Base-by-base conservation (phyloP, 1,140 invertebrate genomes). In the Drosophila punjabiensis region DNA sequence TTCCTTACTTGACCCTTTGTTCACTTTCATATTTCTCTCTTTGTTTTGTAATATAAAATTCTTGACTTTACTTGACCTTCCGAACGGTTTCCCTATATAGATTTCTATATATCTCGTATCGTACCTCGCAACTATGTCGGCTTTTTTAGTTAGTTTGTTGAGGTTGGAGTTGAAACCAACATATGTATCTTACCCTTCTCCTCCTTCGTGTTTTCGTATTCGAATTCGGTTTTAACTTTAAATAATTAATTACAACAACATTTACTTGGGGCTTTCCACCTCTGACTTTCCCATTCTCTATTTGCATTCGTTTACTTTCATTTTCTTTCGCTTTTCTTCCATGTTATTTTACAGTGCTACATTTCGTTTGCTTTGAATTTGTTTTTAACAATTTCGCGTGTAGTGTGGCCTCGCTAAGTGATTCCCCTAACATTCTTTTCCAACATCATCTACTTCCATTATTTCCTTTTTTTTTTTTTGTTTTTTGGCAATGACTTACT, bases 241-340 rank as follows among this genome's bases (percentile, higher is more conserved):
- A 81, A 75, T 84, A 81, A 84, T 89, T 79, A 89, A 87, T 87
- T 87, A 86, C 83, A 87, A 86, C 82, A 83, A 84, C 81, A 87
- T 71, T 87, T 79, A 87, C 68, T 84, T 83, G 68, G 68, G 16
- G 7, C 37, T 30, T 67, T 56, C 33, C 14, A 30, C 16, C 20
- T 18, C 35, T 33, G 53, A 20, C 33, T 16, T 56, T 5, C 11
- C 18, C n/a, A 7, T 7, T n/a, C 5, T 76, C 55, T 50, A 52
- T 52, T 62, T 61, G 24, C 24, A 24, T 24, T 67, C n/a, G 14
- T 30, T 58, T n/a, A 24, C 24, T 24, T 24, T 24, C 1, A 18
- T 53, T 74, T 45, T 65, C 56, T 47, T 64, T 76, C 43, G 37
- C 13, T 24, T 50, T 55, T 66, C 43, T 58, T 58, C 55, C 68